These are phyloP conservation scores for Onychostruthus taczanowskii DNA, from an alignment of 2,113 vertebrate species.

Conservation along the genomic window DNA sequence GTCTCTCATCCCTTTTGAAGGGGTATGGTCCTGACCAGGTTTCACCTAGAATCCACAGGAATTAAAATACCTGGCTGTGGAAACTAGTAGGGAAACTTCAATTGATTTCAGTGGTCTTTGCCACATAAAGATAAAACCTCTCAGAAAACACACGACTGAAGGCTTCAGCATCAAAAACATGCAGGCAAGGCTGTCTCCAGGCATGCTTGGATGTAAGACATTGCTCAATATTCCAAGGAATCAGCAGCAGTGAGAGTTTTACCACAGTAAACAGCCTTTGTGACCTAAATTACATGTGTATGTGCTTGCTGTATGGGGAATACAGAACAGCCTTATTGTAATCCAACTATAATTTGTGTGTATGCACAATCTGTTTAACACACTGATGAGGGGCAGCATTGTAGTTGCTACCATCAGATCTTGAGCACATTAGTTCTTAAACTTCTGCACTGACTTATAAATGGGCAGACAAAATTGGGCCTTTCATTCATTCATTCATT, in stretches of 20 bases:
- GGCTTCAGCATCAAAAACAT: fast-evolving
- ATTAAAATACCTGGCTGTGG: background rate
- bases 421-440: background rate
- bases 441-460: background rate
- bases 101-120: background rate
- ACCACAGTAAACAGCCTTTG: background rate
- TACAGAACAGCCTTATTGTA: background rate
- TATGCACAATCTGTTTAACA: background rate
- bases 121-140: background rate
- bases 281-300: background rate
- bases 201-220: fast-evolving
- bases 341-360: background rate
- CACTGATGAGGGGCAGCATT: background rate
- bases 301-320: background rate
- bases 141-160: background rate
- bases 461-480: background rate
- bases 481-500: background rate
- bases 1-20: background rate
- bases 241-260: background rate
- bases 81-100: background rate
- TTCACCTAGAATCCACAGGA: background rate
- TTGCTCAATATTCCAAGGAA: background rate
- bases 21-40: background rate
- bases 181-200: background rate
- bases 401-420: background rate